Evolutionary conservation across 2,797 vertebrate species (phyloP), one percentile per base, ranked within the genome.

Genomic region (Martes flavigula): DNA sequence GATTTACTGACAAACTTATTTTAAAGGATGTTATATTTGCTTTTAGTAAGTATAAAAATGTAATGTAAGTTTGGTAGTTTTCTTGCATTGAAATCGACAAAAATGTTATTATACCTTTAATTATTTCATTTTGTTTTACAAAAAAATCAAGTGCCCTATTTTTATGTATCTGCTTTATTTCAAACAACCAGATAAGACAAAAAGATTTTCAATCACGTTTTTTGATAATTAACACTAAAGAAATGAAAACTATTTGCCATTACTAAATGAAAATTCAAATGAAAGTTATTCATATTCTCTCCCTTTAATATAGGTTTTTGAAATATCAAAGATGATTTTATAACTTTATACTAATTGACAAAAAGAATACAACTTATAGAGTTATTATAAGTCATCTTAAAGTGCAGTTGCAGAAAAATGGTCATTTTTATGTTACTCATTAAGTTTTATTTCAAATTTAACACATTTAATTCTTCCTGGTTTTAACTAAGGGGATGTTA

Each of bases 51-150:
- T 51, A 70, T 81, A 86, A 96, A 43, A 83, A 75, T 51, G 3
- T 56, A 85, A 25, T 90, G 60, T 82, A 48, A 40, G 21, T 72
- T 93, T 77, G 85, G 15, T 56, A 2, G 2, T 75, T 88, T 90
- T 58, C 62, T 73, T 77, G 5, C 30, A 51, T 12, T 83, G 40
- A 96, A 38, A 72, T 25, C 82, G 3, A 95, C 21, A 14, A 40
- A 92, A 54, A 40, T 64, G 12, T 32, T 87, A 72, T 32, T 21
- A 48, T 43, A 43, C 17, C 7, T 82, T 88, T 35, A 91, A 56
- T 81, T 93, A 62, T 89, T 89, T 86, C 85, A 20, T 54, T 92
- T 83, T 91, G 20, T 75, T 96, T 91, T 91, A 54, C 23, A 72
- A 93, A 92, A 79, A 92, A 54, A n/a, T n/a, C 5, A 90, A 23